Percentiles rank a stretch among this genome's conserved stretches.
Conservation (phyloP, 2,888 invertebrate species). For the Abscondita cerata region DNA sequence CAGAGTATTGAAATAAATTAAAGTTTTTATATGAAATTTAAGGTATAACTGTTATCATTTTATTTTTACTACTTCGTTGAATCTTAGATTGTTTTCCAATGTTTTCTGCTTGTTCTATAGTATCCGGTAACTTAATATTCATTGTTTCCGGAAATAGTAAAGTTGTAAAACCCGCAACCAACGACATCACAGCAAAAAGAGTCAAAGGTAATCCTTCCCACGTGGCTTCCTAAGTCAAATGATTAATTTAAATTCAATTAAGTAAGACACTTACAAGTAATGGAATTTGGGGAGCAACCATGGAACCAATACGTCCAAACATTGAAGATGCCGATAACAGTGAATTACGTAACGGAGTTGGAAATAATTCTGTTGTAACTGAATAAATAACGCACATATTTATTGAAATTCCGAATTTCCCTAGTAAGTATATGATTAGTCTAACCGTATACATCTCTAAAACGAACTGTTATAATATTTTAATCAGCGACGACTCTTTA, state of each 20-base stretch:
- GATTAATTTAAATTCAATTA: neutral
- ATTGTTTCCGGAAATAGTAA: constrained; percentile 74
- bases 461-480: no score
- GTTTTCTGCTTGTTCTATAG: constrained; percentile 71
- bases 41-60: no score
- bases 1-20: no score
- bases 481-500: no score
- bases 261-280: constrained; percentile 63
- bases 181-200: constrained; percentile 68
- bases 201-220: constrained; percentile 66
- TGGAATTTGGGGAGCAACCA: constrained; percentile 72
- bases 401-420: constrained; percentile 71
- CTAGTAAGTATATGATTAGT: constrained; percentile 64
- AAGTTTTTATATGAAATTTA: no score
- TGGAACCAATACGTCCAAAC: constrained; percentile 69
- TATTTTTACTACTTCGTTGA: no score
- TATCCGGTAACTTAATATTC: constrained; percentile 71
- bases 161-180: constrained; percentile 67
- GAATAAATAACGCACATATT: constrained; percentile 72
- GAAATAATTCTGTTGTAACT: constrained; percentile 73
- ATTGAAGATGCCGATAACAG: constrained; percentile 70
- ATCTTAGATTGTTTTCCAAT: constrained; percentile 52
- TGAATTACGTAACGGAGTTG: constrained; percentile 68
- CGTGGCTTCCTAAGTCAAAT: constrained; percentile 47
- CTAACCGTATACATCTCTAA: constrained; percentile 62